Base-by-base conservation (phyloP, 2,113 vertebrate species). In the Chloropsis cyanopogon region DNA sequence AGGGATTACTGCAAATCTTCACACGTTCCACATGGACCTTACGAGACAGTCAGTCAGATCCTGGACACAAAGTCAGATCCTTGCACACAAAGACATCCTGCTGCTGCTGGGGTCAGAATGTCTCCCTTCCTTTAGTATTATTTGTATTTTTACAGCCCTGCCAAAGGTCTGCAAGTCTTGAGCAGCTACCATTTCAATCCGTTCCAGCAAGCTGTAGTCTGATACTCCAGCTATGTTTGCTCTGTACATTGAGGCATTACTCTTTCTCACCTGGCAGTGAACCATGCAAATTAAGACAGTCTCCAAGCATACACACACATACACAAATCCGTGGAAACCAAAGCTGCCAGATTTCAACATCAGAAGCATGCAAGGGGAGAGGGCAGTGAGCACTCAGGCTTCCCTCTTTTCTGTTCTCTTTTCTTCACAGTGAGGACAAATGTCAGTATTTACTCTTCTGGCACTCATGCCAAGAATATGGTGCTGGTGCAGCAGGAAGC, bases 131-230 rank as follows among this genome's bases (percentile, higher is more conserved):
- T 94, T 88, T 72, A 64, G 73, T 86, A 53, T 83, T 91, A 88
- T 87, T 88, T 91, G 53, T 71, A 54, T 84, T 96, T 95, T 93
- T 86, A 92, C 87, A 96, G 65, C 70, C 50, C 86, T 91, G 95
- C 80, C 78, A 93, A 90, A 82, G 77, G 75, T 68, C 92, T 84
- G 64, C 22, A 70, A 89, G 78, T 92, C 82, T 95, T 87, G 50
- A 95, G 76, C 84, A 91, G 92, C 96, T 97, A 96, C 96, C 87
- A 85, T 68, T 93, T 94, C 96, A 88, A 54, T 75, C 90, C 18
- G 4, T 52, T 91, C 59, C 77, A 94, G 82, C 83, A 82, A 91
- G 41, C 24, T 85, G 84, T 90, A 94, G 86, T 21, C 73, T 80
- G 93, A 93, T 90, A 95, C 92, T 90, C 75, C 82, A 56, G 86